Evolutionary conservation across 2,113 vertebrate genomes (phyloP).

Genomic region (Calyptommatus sinebrachiatus): DNA sequence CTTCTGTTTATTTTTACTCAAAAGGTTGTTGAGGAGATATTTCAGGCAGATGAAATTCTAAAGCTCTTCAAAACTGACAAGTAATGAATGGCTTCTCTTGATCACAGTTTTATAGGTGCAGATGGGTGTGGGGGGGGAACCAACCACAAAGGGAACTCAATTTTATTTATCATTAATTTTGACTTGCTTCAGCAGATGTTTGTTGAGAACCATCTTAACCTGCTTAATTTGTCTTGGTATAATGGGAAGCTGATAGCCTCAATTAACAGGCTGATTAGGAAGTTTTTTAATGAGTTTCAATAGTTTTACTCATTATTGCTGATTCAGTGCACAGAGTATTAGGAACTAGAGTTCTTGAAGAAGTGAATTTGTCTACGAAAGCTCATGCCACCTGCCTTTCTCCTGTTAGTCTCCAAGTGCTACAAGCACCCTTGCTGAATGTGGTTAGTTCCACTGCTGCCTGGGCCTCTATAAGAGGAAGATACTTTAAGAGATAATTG

Average conservation of each 20-base stretch:
- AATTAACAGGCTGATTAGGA: constrained; percentile 68
- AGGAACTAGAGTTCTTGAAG: constrained; percentile 35
- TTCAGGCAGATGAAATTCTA: constrained; percentile 34
- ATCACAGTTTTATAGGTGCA: constrained; percentile 43
- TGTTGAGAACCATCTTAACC: constrained; percentile 66
- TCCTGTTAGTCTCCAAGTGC: constrained; percentile 14
- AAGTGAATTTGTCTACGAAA: no score
- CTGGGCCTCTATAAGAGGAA: not conserved
- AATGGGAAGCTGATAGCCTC: constrained; percentile 69
- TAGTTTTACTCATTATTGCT: constrained; percentile 62
- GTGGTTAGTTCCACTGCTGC: not conserved
- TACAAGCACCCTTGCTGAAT: constrained; percentile 20
- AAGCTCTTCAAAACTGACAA: constrained; percentile 29
- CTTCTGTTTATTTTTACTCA: constrained; percentile 20
- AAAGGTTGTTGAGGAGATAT: constrained; percentile 31
- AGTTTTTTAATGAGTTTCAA: constrained; percentile 71
- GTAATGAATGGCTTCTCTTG: constrained; percentile 44
- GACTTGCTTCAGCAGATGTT: constrained; percentile 70
- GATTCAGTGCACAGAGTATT: constrained; percentile 43
- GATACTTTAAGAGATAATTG: not conserved
- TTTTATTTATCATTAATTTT: constrained; percentile 72
- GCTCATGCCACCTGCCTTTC: no score
- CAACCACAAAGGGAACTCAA: constrained; percentile 44
- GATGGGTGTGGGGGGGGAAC: constrained; percentile 32
- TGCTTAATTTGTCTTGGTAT: constrained; percentile 67